These are phyloP conservation scores for Gallinago paraguaiae DNA, from an alignment of 2,113 vertebrate genomes.

Conservation along the genomic window DNA sequence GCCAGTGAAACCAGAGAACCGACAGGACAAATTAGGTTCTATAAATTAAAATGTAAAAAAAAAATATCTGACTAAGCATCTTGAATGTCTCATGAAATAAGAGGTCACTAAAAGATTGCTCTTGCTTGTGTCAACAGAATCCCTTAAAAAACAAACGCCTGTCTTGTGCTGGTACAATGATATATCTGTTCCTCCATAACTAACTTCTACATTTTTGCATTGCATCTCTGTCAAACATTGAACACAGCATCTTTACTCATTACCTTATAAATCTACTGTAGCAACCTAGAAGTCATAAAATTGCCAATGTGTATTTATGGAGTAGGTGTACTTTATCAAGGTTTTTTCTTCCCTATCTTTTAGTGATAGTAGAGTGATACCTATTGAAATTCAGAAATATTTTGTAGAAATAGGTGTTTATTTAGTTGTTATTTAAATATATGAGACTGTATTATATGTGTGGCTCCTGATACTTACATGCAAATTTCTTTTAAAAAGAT, in stretches of 20 bases:
- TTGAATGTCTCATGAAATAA: constrained; percentile 20
- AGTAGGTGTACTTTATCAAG: neutral
- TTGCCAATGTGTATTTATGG: constrained; percentile 13
- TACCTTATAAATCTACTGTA: constrained; percentile 17
- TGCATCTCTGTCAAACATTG: constrained; percentile 16
- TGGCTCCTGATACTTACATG: neutral
- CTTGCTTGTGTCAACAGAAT: neutral
- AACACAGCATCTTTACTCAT: constrained; percentile 30
- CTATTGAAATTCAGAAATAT: neutral
- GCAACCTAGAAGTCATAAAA: constrained; percentile 29
- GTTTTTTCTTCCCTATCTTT: neutral
- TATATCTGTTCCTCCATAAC: neutral
- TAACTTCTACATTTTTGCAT: neutral
- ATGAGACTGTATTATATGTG: neutral
- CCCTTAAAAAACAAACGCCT: neutral
- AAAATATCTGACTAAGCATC: constrained; percentile 4
- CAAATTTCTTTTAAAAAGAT: constrained; percentile 56
- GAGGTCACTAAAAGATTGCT: constrained; percentile 23
- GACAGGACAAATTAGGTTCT: constrained; percentile 16
- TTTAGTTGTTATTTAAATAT: constrained; percentile 33
- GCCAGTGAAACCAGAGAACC: neutral
- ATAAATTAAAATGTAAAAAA: constrained; percentile 16
- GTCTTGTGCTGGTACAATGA: neutral
- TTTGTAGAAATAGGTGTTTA: constrained; percentile 21
- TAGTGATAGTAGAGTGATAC: neutral